Evolutionary conservation across 2,113 vertebrate genomes (phyloP), one percentile per base, ranked within the genome.

Genomic region (Aphyosemion australe): DNA sequence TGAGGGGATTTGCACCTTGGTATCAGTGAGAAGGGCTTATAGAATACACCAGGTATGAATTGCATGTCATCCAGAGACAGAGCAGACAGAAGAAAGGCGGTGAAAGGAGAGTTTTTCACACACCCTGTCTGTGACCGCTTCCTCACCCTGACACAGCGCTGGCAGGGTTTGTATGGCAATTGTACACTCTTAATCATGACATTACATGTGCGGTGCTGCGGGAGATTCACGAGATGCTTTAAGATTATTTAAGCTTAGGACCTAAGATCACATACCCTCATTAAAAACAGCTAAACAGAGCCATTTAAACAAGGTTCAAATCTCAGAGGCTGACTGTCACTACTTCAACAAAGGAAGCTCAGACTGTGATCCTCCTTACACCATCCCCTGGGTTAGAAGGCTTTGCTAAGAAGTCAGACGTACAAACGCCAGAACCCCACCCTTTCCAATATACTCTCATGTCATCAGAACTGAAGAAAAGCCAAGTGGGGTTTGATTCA

Each of bases 281-380:
- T 91, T 91, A 91, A 89, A 91, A 88, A 77, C 84, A 74, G 78
- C 82, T 89, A 91, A 91, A 91, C 87, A 91, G 81, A 90, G 85
- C 84, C 85, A 84, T 88, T 90, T 87, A 88, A 84, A 88, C 84
- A 84, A 65, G 83, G 81, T 86, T 90, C 76, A 88, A 80, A 80
- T 86, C 85, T 89, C 76, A 18, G 69, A 87, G 81, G 88, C 77
- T 69, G 70, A 77, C 84, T 83, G 87, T 88, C 87, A 76, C 76
- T 83, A 72, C 69, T 79, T 77, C 69, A 78, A 70, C 78, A 71
- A 65, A 65, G 67, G 83, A 83, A 85, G 82, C 72, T 62, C 82
- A 88, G 73, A 83, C 78, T 53, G 74, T 87, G 86, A 90, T 89
- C 89, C 76, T 74, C 51, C 76, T 83, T 77, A 79, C 86, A 82